Conservation (phyloP, 2,113 vertebrate species). For the Dromas ardeola region DNA sequence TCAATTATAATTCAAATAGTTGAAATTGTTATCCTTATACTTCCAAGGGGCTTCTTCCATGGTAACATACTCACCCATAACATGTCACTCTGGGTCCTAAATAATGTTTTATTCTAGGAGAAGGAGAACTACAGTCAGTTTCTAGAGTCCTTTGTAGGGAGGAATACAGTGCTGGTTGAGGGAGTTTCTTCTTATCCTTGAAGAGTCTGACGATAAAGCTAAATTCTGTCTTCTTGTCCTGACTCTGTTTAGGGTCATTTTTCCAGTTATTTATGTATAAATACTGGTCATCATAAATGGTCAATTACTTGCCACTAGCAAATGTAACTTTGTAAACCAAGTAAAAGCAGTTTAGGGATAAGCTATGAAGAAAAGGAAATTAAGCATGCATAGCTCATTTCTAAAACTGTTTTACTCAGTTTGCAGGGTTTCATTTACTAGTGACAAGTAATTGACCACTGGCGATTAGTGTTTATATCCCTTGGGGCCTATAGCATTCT, state of each 20-base stretch:
- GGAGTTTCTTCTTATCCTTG: neutral
- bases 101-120: neutral
- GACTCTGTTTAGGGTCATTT: neutral
- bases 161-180: neutral
- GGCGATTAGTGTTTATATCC: neutral
- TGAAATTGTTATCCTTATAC: neutral
- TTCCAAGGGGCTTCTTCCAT: neutral
- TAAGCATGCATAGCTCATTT: neutral
- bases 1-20: neutral
- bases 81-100: neutral
- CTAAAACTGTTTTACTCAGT: neutral
- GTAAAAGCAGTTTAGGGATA: neutral
- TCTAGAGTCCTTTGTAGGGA: neutral
- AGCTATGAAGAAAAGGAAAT: neutral
- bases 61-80: neutral
- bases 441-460: neutral
- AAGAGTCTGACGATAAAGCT: neutral
- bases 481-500: neutral
- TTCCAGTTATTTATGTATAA: neutral
- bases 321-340: neutral
- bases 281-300: neutral
- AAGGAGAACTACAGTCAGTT: neutral
- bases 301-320: neutral
- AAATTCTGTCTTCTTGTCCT: neutral
- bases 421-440: neutral